phyloP scores from a whole-genome alignment of 1,140 invertebrate genomes.

The Himalopsyche phryganea region DNA sequence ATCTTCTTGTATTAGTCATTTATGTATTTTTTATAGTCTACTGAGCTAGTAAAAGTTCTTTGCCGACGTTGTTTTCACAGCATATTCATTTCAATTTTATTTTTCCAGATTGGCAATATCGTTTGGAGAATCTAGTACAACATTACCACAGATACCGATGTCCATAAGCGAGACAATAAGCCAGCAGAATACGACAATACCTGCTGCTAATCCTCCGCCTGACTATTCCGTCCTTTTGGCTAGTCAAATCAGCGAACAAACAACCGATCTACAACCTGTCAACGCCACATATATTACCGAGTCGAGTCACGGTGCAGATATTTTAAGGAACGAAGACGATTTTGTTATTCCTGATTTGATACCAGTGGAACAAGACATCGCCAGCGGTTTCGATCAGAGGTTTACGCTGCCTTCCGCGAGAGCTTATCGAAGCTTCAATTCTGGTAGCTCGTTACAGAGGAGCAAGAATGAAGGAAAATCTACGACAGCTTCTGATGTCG shows the following conservation, averaged over 20 bases:
- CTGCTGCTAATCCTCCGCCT: constrained; percentile 35
- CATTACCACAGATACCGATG: constrained; percentile 43
- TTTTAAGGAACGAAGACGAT: constrained; percentile 38
- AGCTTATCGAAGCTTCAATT: constrained; percentile 19
- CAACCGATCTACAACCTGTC: constrained; percentile 32
- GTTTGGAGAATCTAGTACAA: constrained; percentile 30
- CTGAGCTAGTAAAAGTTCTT: too few relatives aligned
- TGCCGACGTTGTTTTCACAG: too few relatives aligned
- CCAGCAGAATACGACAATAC: constrained; percentile 24
- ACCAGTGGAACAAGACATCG: too few relatives aligned
- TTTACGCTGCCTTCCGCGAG: constrained; percentile 12
- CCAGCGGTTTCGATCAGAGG: too few relatives aligned
- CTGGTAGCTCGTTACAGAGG: constrained; percentile 7
- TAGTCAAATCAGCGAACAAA: neutral
- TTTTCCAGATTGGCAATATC: constrained; percentile 40
- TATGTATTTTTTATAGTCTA: too few relatives aligned
- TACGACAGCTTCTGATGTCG: constrained; percentile 40
- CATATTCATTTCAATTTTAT: too few relatives aligned
- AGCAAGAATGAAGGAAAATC: constrained; percentile 4
- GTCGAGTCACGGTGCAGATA: constrained; percentile 2
- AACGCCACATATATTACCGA: constrained; percentile 37
- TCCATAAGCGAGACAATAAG: constrained; percentile 47
- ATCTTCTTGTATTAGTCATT: too few relatives aligned
- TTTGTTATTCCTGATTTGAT: constrained; percentile 30
- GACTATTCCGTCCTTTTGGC: constrained; percentile 34